A percentile compares a stretch with the other conserved stretches of the same genome.
Conservation (phyloP, 2,888 invertebrate species). For the Limnephilus lunatus region DNA sequence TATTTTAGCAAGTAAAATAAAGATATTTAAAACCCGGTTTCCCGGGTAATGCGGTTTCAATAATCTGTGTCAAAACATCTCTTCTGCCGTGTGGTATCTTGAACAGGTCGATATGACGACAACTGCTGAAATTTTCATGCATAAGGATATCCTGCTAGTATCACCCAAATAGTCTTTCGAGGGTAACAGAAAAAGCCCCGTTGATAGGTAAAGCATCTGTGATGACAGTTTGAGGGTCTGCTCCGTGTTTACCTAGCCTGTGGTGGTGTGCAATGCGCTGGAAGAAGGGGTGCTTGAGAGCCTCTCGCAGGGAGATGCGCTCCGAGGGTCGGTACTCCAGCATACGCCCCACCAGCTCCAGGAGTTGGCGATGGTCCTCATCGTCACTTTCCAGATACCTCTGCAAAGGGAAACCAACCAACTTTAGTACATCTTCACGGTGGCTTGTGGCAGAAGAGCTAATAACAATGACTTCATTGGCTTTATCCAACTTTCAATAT, state of each 20-base stretch:
- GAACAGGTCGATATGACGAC: no score
- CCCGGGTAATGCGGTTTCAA: no score
- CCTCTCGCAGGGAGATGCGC: constrained; percentile 91
- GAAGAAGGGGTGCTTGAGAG: constrained; percentile 95
- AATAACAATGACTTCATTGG: background rate
- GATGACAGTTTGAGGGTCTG: background rate
- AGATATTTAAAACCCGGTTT: background rate
- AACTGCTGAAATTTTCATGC: no score
- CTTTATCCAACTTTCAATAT: background rate
- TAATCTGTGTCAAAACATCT: no score
- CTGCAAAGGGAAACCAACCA: constrained; percentile 75
- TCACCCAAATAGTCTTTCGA: background rate
- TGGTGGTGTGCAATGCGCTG: constrained; percentile 88
- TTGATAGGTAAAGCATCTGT: background rate
- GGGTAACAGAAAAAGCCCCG: background rate
- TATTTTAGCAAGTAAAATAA: background rate
- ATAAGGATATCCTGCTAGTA: background rate
- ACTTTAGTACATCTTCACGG: constrained; percentile 16
- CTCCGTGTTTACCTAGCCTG: constrained; percentile 78
- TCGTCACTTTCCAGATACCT: constrained; percentile 93
- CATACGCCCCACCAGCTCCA: constrained; percentile 97
- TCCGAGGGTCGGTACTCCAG: constrained; percentile 97
- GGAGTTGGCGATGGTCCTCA: constrained; percentile 94
- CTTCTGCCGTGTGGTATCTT: no score
- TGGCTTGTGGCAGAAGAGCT: background rate